Percentiles rank a stretch among this genome's conserved stretches.
Evolutionary conservation across 2,888 invertebrate genomes (phyloP).

Genomic region (Netelia virgata): DNA sequence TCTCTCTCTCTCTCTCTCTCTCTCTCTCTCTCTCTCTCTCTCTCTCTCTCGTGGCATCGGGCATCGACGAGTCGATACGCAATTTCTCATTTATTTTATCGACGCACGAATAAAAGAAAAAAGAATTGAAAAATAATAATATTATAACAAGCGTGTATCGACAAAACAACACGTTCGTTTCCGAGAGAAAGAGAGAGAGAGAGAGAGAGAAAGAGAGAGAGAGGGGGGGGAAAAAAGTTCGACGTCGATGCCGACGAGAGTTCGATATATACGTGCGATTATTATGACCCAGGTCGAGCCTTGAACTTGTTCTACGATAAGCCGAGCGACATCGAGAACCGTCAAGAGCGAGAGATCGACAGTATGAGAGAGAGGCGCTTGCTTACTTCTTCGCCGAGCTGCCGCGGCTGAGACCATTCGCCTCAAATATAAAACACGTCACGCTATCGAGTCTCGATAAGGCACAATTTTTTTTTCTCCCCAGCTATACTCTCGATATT

Average conservation of each 20-base stretch:
- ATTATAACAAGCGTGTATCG: constrained; percentile 67
- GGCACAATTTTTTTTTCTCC: constrained; percentile 51
- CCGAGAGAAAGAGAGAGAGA: constrained; percentile 70
- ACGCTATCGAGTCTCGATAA: constrained; percentile 64
- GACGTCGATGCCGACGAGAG: constrained; percentile 67
- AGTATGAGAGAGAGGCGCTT: constrained; percentile 47
- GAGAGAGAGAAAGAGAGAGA: background rate
- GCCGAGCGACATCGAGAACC: constrained; percentile 67
- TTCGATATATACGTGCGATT: constrained; percentile 80
- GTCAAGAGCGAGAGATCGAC: constrained; percentile 38
- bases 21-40: background rate
- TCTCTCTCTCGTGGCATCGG: background rate
- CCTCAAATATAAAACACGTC: constrained; percentile 64
- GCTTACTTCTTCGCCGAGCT: constrained; percentile 59
- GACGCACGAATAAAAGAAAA: constrained; percentile 1
- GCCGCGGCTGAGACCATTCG: constrained; percentile 62
- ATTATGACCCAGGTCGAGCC: constrained; percentile 83
- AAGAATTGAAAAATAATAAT: constrained; percentile 6
- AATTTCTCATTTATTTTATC: constrained; percentile 20
- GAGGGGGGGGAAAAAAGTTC: constrained; percentile 9
- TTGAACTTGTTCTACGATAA: constrained; percentile 84
- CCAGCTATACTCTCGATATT: constrained; percentile 38
- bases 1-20: background rate
- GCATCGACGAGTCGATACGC: background rate
- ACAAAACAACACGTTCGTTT: constrained; percentile 80